These are phyloP conservation scores for Brassicogethes aeneus DNA, from an alignment of 2,888 invertebrate species.

Conservation along the genomic window DNA sequence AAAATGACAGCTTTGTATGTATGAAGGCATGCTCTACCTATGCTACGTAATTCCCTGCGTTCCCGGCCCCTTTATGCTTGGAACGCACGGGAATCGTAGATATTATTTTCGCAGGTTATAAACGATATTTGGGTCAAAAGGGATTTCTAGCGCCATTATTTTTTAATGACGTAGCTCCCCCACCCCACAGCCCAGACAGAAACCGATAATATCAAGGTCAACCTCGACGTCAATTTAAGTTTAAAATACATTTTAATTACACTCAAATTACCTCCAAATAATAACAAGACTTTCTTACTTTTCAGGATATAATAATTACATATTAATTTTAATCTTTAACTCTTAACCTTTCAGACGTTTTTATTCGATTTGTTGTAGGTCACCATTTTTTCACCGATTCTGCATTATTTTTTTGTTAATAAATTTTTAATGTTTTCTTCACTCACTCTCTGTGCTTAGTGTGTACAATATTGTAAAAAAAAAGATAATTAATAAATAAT, in stretches of 20 bases:
- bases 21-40: slow-evolving; percentile 28
- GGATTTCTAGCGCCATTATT: slow-evolving; percentile 15
- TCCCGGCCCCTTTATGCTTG: not conserved
- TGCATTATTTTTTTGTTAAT: slow-evolving; percentile 3
- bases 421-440: slow-evolving; percentile 3
- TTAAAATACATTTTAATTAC: too few relatives aligned
- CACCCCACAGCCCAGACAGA: too few relatives aligned
- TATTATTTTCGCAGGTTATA: not conserved
- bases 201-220: too few relatives aligned
- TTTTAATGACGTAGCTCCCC: not conserved
- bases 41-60: slow-evolving; percentile 2
- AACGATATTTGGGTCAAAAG: slow-evolving; percentile 8
- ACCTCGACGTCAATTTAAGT: not conserved
- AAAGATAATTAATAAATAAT: slow-evolving; percentile 13
- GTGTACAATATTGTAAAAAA: slow-evolving; percentile 2
- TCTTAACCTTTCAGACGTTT: not conserved
- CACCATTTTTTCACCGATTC: slow-evolving; percentile 8
- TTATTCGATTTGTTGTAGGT: slow-evolving; percentile 3
- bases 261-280: too few relatives aligned
- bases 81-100: not conserved
- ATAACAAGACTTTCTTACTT: too few relatives aligned
- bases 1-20: slow-evolving; percentile 19
- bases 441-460: slow-evolving; percentile 4
- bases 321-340: not conserved
- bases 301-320: not conserved